Evolutionary conservation across 2,888 invertebrate genomes (phyloP).

Genomic region (Drosophila conformis): DNA sequence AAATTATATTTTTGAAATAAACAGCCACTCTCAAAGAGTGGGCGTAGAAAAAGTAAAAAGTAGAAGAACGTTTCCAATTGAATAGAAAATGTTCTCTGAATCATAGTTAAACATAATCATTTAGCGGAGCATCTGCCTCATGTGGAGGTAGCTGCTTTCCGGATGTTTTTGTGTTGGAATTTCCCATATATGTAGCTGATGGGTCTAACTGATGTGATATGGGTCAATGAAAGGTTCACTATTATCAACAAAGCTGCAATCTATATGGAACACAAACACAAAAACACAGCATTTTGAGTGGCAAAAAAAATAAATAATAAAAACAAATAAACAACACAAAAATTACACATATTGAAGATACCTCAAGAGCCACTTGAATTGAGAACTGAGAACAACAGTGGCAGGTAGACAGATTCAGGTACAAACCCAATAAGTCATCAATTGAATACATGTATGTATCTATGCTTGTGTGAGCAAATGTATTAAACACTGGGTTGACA

Average conservation of each 20-base stretch:
- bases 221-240: slow-evolving; percentile 52
- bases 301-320: not conserved
- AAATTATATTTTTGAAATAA: not conserved
- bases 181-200: slow-evolving; percentile 5
- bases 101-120: not conserved
- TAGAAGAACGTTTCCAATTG: not conserved
- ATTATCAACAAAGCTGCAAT: slow-evolving; percentile 44
- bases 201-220: slow-evolving; percentile 18
- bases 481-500: not conserved
- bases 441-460: not conserved
- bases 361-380: not conserved
- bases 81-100: not conserved
- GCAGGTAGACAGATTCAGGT: not conserved
- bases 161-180: not conserved
- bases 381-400: not conserved
- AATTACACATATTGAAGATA: not conserved
- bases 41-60: not conserved
- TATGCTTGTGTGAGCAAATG: not conserved
- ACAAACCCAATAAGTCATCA: not conserved
- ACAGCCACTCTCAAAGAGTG: not conserved
- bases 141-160: not conserved
- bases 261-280: not conserved
- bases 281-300: not conserved
- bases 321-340: not conserved
- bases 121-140: not conserved